Evolutionary conservation across 2,113 vertebrate species (phyloP).

Genomic region (Canis aureus): DNA sequence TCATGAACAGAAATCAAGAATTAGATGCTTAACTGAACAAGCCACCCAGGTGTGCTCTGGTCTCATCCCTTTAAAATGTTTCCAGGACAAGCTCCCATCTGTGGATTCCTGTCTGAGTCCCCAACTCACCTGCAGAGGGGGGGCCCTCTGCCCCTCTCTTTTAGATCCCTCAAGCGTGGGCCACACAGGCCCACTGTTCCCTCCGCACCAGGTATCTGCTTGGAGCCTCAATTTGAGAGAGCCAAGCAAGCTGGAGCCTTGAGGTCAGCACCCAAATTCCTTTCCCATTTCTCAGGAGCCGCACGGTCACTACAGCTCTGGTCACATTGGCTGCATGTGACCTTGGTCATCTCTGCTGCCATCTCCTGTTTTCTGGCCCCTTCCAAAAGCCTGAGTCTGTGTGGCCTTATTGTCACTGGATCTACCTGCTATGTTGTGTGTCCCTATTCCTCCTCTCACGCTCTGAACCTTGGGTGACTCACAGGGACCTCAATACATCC

Average conservation of each 20-base stretch:
- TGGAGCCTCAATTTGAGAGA: background rate
- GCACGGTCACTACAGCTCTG: background rate
- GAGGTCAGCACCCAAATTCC: background rate
- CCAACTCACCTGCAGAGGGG: background rate
- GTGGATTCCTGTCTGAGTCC: background rate
- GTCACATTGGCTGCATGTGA: accelerated
- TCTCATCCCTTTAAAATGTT: background rate
- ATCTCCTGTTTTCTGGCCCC: background rate
- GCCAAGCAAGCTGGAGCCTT: accelerated
- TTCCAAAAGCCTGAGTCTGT: background rate
- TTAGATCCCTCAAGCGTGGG: no score
- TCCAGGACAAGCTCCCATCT: background rate
- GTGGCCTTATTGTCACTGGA: accelerated
- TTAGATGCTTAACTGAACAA: background rate
- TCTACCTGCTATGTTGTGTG: no score
- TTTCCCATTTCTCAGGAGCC: background rate
- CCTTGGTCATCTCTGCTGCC: background rate
- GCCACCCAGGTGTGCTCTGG: background rate
- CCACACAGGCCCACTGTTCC: background rate
- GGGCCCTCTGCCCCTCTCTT: background rate
- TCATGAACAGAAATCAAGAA: background rate
- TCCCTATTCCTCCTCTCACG: no score
- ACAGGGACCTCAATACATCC: background rate
- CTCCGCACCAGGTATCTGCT: no score
- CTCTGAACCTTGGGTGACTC: background rate